Base-by-base conservation (phyloP, 2,797 vertebrate species). In the Lophius americanus region DNA sequence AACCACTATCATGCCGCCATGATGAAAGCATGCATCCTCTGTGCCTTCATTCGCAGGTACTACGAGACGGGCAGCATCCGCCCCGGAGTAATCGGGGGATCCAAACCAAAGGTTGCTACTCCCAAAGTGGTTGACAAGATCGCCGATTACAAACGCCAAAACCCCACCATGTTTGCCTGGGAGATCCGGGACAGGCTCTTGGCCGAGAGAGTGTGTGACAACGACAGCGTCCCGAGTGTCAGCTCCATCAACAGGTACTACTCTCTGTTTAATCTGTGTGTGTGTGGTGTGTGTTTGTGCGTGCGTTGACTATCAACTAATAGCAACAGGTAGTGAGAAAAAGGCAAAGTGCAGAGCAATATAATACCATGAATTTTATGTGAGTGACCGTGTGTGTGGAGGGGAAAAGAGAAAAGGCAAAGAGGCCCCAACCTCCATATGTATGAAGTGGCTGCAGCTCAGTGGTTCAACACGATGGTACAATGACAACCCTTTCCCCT, bases 91-190 rank as follows among this genome's bases (percentile, higher is more conserved):
- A 99, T 99, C 75, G 98, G 98, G 91, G 98, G 98, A 91, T 99
- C 97, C 90, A 99, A 99, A 95, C 97, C 98, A 96, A 99, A 99
- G 96, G 98, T 99, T 60, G 98, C 98, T 94, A 99, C 98, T 75
- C 98, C 98, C 93, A 99, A 99, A 97, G 98, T 99, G 80, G 98
- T 99, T 11, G 97, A 99, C 87, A 99, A 99, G 93, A 99, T 99
- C 2, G 97, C 98, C 8, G 97, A 99, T 84, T 99, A 99, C 93
- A 99, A 99, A 89, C 97, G 97, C 89, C 97, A 99, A 95, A 99
- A 99, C 82, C 98, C 98, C 85, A 99, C 98, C 92, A 99, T 99
- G 97, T 99, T 99, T 95, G 98, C 98, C 94, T 99, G 98, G 98
- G 97, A 99, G 93, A 99, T 99, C 92, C 94, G 98, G 91, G 98